These are phyloP conservation scores for Dascillus cervinus DNA, from an alignment of 2,888 invertebrate genomes.

Conservation along the genomic window DNA sequence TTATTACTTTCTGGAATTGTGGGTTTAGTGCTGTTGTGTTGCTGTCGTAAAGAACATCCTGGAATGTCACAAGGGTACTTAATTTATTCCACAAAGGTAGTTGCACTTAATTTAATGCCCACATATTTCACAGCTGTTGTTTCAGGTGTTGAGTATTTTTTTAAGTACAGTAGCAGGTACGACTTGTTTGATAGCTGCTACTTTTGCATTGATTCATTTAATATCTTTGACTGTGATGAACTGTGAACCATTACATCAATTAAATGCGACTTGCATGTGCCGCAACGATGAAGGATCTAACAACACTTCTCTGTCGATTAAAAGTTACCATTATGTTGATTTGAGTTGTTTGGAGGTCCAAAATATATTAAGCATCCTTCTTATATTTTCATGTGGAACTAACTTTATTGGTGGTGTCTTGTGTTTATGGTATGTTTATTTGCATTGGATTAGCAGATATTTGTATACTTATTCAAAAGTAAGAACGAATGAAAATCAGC, in stretches of 20 bases:
- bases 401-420: conserved; percentile 38
- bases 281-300: conserved; percentile 19
- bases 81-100: conserved; percentile 40
- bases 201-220: conserved; percentile 40
- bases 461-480: conserved; percentile 37
- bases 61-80: conserved; percentile 37
- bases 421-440: conserved; percentile 40
- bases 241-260: conserved; percentile 36
- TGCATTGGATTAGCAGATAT: conserved; percentile 42
- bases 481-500: conserved; percentile 29
- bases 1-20: conserved; percentile 38
- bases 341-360: conserved; percentile 43
- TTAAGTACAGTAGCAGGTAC: conserved; percentile 37
- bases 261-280: conserved; percentile 41
- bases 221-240: conserved; percentile 35
- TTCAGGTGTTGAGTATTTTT: conserved; percentile 40
- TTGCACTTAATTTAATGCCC: background rate
- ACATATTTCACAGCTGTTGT: conserved; percentile 12
- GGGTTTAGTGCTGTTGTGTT: conserved; percentile 39
- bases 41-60: conserved; percentile 41
- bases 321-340: conserved; percentile 40
- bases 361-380: conserved; percentile 35
- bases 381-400: conserved; percentile 37
- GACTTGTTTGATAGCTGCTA: conserved; percentile 37
- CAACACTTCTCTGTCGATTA: conserved; percentile 14